Evolutionary conservation across 2,888 invertebrate species (phyloP).

Genomic region (Lampropteryx suffumata): DNA sequence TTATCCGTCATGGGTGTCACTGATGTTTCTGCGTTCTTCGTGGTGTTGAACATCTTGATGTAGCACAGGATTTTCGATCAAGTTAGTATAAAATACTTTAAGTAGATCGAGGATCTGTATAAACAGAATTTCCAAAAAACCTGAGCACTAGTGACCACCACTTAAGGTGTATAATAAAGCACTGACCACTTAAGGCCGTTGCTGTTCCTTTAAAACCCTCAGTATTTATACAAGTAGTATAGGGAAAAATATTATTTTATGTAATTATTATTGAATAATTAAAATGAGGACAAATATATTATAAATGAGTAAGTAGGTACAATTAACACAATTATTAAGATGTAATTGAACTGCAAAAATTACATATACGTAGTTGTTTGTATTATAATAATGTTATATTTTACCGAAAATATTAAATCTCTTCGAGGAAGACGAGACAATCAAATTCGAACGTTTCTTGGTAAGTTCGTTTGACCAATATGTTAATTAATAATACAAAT

Average conservation of each 20-base stretch:
- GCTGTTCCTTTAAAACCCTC: background rate
- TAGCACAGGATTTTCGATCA: constrained; percentile 16
- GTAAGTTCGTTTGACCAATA: too few relatives aligned
- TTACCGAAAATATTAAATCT: too few relatives aligned
- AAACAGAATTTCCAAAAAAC: constrained; percentile 17
- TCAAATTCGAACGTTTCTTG: too few relatives aligned
- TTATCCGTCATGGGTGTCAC: background rate
- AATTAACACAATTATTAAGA: too few relatives aligned
- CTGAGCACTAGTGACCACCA: constrained; percentile 18
- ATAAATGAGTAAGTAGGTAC: too few relatives aligned
- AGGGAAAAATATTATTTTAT: constrained; percentile 5
- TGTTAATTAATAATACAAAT: too few relatives aligned
- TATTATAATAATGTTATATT: too few relatives aligned
- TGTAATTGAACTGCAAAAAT: too few relatives aligned
- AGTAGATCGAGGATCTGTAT: constrained; percentile 16
- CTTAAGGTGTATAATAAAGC: constrained; percentile 7
- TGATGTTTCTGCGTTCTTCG: background rate
- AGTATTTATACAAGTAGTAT: constrained; percentile 5
- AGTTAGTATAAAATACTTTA: constrained; percentile 12
- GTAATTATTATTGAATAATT: background rate
- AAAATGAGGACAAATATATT: constrained; percentile 1
- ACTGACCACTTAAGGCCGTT: constrained; percentile 15
- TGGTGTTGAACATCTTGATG: constrained; percentile 11
- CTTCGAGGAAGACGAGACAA: too few relatives aligned
- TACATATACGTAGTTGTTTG: too few relatives aligned